Percentiles rank a stretch among this genome's conserved stretches.
Conservation (phyloP, 2,888 invertebrate genomes). For the Polydesmus complanatus region DNA sequence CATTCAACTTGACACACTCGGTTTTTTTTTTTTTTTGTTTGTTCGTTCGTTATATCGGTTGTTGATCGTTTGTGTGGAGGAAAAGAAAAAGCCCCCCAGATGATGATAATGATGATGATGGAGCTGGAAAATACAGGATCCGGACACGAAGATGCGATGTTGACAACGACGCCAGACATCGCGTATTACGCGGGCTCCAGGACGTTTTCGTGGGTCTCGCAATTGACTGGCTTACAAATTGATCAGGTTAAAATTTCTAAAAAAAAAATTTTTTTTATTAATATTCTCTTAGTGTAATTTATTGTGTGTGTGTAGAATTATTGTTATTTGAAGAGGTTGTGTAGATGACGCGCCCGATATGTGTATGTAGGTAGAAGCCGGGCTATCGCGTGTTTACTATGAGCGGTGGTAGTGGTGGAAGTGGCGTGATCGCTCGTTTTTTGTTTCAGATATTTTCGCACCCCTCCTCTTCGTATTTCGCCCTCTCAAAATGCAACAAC, state of each 20-base stretch:
- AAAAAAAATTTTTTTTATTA: conserved; percentile 22
- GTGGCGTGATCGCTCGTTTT: no score
- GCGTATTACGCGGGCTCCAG: conserved; percentile 20
- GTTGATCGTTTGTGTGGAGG: no score
- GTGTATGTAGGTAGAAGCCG: neutral
- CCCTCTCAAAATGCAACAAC: no score
- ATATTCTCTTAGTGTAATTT: neutral
- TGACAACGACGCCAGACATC: conserved; percentile 3
- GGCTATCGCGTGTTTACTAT: neutral
- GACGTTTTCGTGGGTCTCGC: conserved; percentile 47
- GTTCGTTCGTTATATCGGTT: no score
- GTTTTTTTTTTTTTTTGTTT: no score
- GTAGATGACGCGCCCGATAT: neutral
- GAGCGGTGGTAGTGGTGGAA: no score
- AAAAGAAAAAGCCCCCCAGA: no score
- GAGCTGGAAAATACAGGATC: neutral
- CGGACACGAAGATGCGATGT: neutral
- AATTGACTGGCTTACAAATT: conserved; percentile 53
- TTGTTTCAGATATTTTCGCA: no score
- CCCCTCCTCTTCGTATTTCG: no score
- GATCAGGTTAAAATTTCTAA: no score
- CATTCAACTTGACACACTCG: no score
- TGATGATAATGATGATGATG: neutral
- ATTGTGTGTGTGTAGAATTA: neutral
- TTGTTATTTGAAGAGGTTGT: neutral